phyloP scores from a whole-genome alignment of 2,888 invertebrate species.

The Ypsolopha scabrella region DNA sequence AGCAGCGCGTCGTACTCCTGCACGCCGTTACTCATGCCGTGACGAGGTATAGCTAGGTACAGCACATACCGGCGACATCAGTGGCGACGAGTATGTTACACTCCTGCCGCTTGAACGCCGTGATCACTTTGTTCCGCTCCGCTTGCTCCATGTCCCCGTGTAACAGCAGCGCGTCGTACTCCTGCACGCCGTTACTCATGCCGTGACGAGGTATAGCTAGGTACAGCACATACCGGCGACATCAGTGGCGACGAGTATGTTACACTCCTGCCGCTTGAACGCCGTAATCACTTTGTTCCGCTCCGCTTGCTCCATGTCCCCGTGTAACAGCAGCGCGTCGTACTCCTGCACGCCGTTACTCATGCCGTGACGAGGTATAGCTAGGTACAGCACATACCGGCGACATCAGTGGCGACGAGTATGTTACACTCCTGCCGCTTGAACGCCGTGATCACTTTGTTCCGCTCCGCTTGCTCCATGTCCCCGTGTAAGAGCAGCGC shows the following conservation, averaged over 20 bases:
- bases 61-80: constrained; percentile 81
- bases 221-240: constrained; percentile 75
- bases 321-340: constrained; percentile 90
- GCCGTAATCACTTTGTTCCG: constrained; percentile 96
- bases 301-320: constrained; percentile 98
- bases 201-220: no score
- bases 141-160: constrained; percentile 99
- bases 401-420: constrained; percentile 93
- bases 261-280: constrained; percentile 91
- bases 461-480: constrained; percentile 97
- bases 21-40: constrained; percentile 40
- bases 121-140: constrained; percentile 97
- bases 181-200: constrained; percentile 70
- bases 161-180: constrained; percentile 86
- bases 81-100: constrained; percentile 92
- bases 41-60: no score
- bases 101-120: constrained; percentile 91
- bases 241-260: constrained; percentile 93
- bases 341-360: constrained; percentile 78
- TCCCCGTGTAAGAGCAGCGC: constrained; percentile 95
- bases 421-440: constrained; percentile 90
- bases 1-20: constrained; percentile 89
- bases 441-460: constrained; percentile 96
- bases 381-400: constrained; percentile 64
- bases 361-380: no score